Percentiles rank a stretch among this genome's conserved stretches.
These are phyloP conservation scores for Nemotelus nigrinus DNA, from an alignment of 2,888 invertebrate species.

Conservation along the genomic window DNA sequence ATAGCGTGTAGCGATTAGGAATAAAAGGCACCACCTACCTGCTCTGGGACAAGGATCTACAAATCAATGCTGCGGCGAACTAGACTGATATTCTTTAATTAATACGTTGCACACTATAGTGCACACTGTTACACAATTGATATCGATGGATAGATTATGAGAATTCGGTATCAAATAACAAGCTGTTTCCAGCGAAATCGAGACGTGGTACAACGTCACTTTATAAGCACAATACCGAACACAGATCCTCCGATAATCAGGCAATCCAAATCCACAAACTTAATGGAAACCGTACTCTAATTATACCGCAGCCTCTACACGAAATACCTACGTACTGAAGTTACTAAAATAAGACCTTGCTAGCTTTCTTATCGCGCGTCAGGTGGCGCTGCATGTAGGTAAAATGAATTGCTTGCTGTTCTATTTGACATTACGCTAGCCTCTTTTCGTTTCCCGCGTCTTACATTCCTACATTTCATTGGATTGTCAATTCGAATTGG, in stretches of 20 bases:
- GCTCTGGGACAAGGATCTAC: too few species aligned
- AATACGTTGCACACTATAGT: too few species aligned
- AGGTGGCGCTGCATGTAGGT: conserved; percentile 13
- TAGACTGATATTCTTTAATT: too few species aligned
- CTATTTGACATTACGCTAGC: too few species aligned
- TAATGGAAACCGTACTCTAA: background rate
- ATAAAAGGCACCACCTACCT: too few species aligned
- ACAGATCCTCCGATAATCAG: background rate
- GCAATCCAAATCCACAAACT: background rate
- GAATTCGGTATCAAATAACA: background rate
- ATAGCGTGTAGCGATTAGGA: too few species aligned
- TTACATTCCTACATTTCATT: too few species aligned
- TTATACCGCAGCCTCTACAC: conserved; percentile 12
- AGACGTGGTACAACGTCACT: too few species aligned
- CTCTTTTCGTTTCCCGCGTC: background rate
- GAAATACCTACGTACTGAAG: background rate
- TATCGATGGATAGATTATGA: background rate
- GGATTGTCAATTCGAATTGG: conserved; percentile 20
- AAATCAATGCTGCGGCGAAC: too few species aligned
- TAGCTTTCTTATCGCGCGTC: conserved; percentile 1
- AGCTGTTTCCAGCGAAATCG: too few species aligned
- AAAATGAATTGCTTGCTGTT: background rate
- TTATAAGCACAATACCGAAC: background rate
- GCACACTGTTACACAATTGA: conserved; percentile 5
- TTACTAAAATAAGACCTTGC: conserved; percentile 7